These are phyloP conservation scores for Nephila pilipes DNA, from an alignment of 1,140 invertebrate genomes.

Conservation along the genomic window DNA sequence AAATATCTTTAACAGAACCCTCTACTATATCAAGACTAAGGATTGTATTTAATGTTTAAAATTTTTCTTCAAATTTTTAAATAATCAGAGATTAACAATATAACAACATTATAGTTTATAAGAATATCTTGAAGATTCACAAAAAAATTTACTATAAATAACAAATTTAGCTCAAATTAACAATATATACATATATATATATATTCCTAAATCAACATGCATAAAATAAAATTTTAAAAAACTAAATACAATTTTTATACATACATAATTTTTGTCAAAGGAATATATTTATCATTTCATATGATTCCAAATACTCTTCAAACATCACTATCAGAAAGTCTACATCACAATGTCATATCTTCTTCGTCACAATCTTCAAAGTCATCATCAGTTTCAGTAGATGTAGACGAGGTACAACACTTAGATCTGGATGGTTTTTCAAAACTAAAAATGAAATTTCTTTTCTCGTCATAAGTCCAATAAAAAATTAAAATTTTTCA, in stretches of 20 bases:
- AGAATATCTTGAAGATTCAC: not conserved
- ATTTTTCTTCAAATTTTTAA: no score
- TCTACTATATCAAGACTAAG: no score
- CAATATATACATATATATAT: no score
- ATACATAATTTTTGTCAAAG: no score
- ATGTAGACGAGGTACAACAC: constrained; percentile 61
- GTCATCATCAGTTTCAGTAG: constrained; percentile 66
- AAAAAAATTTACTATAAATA: not conserved
- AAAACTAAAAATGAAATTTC: constrained; percentile 41
- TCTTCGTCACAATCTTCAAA: constrained; percentile 60
- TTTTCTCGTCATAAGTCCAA: not conserved
- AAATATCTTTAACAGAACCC: no score
- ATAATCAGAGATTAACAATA: not conserved
- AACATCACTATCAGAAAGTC: no score
- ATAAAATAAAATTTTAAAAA: not conserved
- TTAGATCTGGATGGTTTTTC: constrained; percentile 48
- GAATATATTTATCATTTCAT: no score
- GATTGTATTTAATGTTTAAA: no score
- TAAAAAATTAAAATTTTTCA: not conserved
- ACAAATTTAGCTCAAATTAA: not conserved
- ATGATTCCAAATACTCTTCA: no score
- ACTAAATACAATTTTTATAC: not conserved
- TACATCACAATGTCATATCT: not conserved
- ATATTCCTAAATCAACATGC: not conserved
- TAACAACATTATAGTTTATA: not conserved